A percentile compares a stretch with the other conserved stretches of the same genome.
These are phyloP conservation scores for Meliscaeva auricollis DNA, from an alignment of 2,888 invertebrate genomes.

Conservation along the genomic window DNA sequence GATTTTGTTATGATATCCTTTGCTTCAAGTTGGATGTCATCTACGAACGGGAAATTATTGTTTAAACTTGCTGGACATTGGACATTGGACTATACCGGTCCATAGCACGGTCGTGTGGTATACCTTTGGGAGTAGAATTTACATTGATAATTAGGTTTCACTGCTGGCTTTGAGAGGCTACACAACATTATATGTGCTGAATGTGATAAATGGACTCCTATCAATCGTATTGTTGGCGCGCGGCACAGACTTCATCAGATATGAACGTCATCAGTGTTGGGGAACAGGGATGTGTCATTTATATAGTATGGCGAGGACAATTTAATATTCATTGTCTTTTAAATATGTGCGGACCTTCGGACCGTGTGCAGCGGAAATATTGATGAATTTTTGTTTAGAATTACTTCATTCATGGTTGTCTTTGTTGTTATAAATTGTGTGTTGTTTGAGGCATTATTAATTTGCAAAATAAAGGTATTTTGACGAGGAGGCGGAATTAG, in stretches of 20 bases:
- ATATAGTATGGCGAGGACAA: constrained; percentile 6
- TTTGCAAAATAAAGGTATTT: too few relatives aligned
- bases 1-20: constrained; percentile 60
- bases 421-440: background rate
- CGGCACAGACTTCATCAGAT: constrained; percentile 1
- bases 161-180: constrained; percentile 25
- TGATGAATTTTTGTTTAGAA: constrained; percentile 9
- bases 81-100: constrained; percentile 6
- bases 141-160: constrained; percentile 69
- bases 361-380: constrained; percentile 6
- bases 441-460: background rate
- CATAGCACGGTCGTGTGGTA: constrained; percentile 1
- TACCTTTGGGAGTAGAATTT: constrained; percentile 66
- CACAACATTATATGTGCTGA: background rate
- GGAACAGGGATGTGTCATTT: constrained; percentile 11
- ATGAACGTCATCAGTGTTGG: background rate
- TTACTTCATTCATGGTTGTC: background rate
- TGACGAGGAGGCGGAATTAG: too few relatives aligned
- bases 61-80: constrained; percentile 51
- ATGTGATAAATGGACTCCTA: constrained; percentile 28
- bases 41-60: constrained; percentile 69
- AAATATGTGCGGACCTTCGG: constrained; percentile 16
- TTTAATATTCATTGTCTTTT: constrained; percentile 50
- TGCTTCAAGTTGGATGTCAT: constrained; percentile 54
- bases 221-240: background rate